These are phyloP conservation scores for Morpho achilles DNA, from an alignment of 2,888 invertebrate genomes.

Conservation along the genomic window DNA sequence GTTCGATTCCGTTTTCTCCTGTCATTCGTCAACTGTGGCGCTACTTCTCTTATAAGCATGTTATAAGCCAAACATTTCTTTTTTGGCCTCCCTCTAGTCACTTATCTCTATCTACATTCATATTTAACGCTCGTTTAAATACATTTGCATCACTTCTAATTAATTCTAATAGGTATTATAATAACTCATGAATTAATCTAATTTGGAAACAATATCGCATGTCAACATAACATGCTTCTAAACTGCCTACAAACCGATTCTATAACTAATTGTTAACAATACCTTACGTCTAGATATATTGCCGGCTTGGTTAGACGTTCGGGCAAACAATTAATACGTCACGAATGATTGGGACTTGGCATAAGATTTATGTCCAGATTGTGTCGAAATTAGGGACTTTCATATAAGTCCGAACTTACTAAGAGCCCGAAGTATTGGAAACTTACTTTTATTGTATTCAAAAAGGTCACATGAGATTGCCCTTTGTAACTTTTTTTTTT, in stretches of 20 bases:
- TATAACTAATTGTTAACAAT: constrained; percentile 19
- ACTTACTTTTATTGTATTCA: not conserved
- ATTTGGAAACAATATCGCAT: not conserved
- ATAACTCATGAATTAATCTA: not conserved
- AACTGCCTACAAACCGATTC: constrained; percentile 5
- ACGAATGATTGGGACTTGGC: constrained; percentile 10
- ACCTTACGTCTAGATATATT: constrained; percentile 10
- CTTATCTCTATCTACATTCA: too few species aligned
- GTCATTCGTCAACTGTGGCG: too few species aligned
- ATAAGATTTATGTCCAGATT: constrained; percentile 6
- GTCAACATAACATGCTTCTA: constrained; percentile 1
- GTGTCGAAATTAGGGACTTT: constrained; percentile 1
- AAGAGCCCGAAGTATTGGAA: not conserved
- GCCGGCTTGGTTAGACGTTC: constrained; percentile 1
- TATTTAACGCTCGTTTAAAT: too few species aligned
- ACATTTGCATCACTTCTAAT: too few species aligned
- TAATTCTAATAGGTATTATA: too few species aligned
- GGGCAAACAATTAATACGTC: constrained; percentile 7
- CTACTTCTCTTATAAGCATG: too few species aligned
- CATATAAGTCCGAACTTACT: too few species aligned
- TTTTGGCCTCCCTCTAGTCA: too few species aligned
- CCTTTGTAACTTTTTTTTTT: too few species aligned
- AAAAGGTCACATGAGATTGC: too few species aligned
- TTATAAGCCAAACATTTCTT: too few species aligned
- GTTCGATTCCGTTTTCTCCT: too few species aligned